Base-by-base conservation (phyloP, 2,113 vertebrate genomes). In the Chamaetylas fuelleborni region DNA sequence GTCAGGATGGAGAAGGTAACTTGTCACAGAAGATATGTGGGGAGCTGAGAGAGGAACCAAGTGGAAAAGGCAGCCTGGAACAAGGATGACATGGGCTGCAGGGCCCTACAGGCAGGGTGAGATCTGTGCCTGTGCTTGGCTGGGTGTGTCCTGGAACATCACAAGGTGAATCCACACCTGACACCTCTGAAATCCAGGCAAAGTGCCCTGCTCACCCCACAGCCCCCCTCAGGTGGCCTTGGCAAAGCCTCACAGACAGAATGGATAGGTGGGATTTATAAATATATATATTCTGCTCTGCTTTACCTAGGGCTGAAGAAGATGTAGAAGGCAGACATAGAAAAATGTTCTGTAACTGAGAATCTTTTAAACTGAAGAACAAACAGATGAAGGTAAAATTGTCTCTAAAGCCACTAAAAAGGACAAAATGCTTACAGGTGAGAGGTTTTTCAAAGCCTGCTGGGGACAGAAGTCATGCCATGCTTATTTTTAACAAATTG, bases 331-430 rank as follows among this genome's bases (percentile, higher is more conserved):
- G 42, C 10, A 47, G 13, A 42, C 2, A 5, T 0, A 48, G 20
- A 40, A 80, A 82, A 92, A 47, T 34, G 61, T 34, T 50, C 25
- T 54, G 33, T n/a, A 42, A 54, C 18, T 60, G 67, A 77, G 34
- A 65, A 42, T 25, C 18, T 86, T 95, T 85, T 20, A 76, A 95
- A 89, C 12, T 29, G 31, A 82, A 65, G 81, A 60, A 56, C 22
- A 91, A 78, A 76, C 19, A 61, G 19, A 42, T 43, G 51, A 69
- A 76, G 36, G n/a, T 6, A 74, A 67, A 45, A n/a, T 31, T 71
- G 18, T 14, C 19, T 45, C n/a, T 56, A 67, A 93, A 48, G 56
- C 53, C 43, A 33, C 51, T 73, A 42, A 45, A 93, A 82, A 72
- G 42, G 9, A 7, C 9, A 43, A 81, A 65, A 19, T 34, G 48